A percentile compares a stretch with the other conserved stretches of the same genome.
Evolutionary conservation across 2,113 vertebrate species (phyloP).

Genomic region (Paedocypris sp.): DNA sequence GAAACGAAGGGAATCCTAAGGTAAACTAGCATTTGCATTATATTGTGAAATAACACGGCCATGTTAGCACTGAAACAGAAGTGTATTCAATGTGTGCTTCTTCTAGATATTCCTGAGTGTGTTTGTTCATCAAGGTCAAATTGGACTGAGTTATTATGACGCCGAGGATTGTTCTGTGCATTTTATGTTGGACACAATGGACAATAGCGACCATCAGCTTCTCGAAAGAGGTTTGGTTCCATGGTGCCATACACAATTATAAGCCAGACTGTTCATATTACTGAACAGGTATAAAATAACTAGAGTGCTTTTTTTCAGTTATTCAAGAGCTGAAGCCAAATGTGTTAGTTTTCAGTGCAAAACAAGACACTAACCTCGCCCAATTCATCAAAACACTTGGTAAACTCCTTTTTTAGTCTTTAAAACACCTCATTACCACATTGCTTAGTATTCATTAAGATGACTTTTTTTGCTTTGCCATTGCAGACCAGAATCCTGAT

Average conservation of each 20-base stretch:
- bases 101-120: conserved; percentile 72
- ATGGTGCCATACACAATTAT: too few relatives aligned
- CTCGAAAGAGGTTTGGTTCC: conserved; percentile 80
- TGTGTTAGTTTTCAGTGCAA: conserved; percentile 81
- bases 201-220: conserved; percentile 68
- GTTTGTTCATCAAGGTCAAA: conserved; percentile 65
- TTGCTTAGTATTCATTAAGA: not conserved
- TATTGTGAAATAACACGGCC: not conserved
- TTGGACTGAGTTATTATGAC: conserved; percentile 82
- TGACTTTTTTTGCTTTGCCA: not conserved
- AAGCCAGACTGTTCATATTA: too few relatives aligned
- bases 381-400: conserved; percentile 66
- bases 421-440: too few relatives aligned
- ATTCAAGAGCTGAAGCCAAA: conserved; percentile 71
- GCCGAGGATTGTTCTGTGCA: conserved; percentile 71
- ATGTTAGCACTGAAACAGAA: not conserved
- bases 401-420: too few relatives aligned
- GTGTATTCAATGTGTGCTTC: not conserved
- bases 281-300: too few relatives aligned
- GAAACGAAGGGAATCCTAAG: conserved; percentile 40
- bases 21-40: conserved; percentile 26
- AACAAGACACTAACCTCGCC: conserved; percentile 75
- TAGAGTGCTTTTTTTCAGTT: conserved; percentile 50
- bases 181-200: conserved; percentile 77
- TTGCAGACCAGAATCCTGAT: conserved; percentile 52